Conservation (phyloP, 2,113 vertebrate species). For the Charina bottae region DNA sequence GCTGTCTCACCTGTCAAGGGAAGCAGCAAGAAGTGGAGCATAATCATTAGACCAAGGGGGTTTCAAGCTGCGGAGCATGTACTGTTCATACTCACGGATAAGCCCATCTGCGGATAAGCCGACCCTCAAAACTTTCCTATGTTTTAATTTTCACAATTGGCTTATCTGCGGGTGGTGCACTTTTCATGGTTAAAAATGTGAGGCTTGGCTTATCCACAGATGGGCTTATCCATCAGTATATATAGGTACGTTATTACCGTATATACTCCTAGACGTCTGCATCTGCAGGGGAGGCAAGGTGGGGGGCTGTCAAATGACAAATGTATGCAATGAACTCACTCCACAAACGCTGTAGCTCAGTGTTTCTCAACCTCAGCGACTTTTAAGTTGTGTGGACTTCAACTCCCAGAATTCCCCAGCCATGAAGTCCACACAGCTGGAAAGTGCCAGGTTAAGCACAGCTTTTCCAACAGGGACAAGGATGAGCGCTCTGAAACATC, state of each 20-base stretch:
- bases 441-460: background rate
- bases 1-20: background rate
- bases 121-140: background rate
- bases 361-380: no score
- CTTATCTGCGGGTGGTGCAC: background rate
- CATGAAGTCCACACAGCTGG: background rate
- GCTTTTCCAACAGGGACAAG: background rate
- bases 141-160: background rate
- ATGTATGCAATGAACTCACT: background rate
- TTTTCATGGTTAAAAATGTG: background rate
- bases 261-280: background rate
- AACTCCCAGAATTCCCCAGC: no score
- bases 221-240: background rate
- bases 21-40: background rate
- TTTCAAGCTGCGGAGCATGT: background rate
- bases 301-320: no score
- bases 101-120: background rate
- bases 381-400: no score
- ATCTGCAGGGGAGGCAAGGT: no score
- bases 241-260: background rate
- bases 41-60: background rate
- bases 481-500: no score
- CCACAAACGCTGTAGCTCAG: background rate
- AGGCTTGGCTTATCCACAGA: background rate
- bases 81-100: background rate